phyloP scores from a whole-genome alignment of 2,797 vertebrate species.

The Lepilemur septentrionalis region DNA sequence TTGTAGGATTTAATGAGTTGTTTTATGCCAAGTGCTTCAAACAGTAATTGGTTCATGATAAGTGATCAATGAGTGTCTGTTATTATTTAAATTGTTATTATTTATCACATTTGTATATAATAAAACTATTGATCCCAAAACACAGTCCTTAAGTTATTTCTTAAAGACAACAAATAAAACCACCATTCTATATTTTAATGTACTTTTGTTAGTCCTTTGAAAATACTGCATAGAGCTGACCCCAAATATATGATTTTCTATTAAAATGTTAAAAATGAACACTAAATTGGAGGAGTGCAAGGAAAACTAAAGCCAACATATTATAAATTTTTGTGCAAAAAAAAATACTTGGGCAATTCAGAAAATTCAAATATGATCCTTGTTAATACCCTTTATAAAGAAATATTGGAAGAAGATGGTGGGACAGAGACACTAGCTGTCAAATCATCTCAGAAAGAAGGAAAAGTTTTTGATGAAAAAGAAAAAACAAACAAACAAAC shows the following conservation, averaged over 20 bases:
- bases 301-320: neutral
- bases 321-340: neutral
- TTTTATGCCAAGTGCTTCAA: constrained; percentile 4
- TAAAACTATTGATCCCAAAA: neutral
- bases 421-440: no score
- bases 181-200: neutral
- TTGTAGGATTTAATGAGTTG: neutral
- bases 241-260: neutral
- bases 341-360: neutral
- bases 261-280: neutral
- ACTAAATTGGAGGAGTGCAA: neutral
- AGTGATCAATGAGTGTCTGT: neutral
- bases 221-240: neutral
- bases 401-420: neutral
- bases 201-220: constrained; percentile 8
- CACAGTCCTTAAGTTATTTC: neutral
- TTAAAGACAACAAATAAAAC: neutral
- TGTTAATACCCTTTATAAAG: neutral
- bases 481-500: no score
- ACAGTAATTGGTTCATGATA: neutral
- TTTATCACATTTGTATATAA: neutral
- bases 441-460: no score
- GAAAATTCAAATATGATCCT: neutral
- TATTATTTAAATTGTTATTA: neutral
- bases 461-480: no score